phyloP scores from a whole-genome alignment of 2,888 invertebrate genomes.

The Polymixis flavicincta region DNA sequence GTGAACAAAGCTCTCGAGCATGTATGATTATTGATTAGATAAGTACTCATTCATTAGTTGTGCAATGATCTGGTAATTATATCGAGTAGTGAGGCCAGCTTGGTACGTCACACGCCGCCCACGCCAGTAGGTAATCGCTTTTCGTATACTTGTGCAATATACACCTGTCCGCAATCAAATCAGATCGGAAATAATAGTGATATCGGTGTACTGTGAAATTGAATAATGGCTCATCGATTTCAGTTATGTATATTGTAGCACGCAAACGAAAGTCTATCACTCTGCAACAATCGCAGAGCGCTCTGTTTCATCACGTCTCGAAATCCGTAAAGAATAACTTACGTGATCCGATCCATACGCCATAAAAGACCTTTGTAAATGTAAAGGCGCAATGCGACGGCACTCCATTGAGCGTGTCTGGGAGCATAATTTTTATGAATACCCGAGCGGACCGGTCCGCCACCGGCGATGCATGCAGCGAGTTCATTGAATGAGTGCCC shows the following conservation, averaged over 20 bases:
- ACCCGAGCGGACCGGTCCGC: slow-evolving; percentile 85
- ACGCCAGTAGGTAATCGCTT: slow-evolving; percentile 72
- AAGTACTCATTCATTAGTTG: slow-evolving; percentile 60
- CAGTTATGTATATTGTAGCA: slow-evolving; percentile 73
- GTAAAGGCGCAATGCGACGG: slow-evolving; percentile 71
- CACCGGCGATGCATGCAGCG: slow-evolving; percentile 83
- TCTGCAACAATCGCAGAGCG: slow-evolving; percentile 67
- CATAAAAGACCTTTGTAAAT: slow-evolving; percentile 75
- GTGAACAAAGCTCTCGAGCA: slow-evolving; percentile 53
- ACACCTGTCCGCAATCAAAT: slow-evolving; percentile 75
- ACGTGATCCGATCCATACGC: slow-evolving; percentile 77
- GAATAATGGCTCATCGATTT: slow-evolving; percentile 73
- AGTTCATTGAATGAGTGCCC: slow-evolving; percentile 89
- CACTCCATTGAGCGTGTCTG: slow-evolving; percentile 85
- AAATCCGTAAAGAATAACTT: slow-evolving; percentile 77
- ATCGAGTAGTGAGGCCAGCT: slow-evolving; percentile 54
- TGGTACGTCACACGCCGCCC: slow-evolving; percentile 73
- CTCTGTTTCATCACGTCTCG: slow-evolving; percentile 78
- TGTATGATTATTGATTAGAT: slow-evolving; percentile 62
- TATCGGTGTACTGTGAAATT: slow-evolving; percentile 75
- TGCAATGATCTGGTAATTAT: slow-evolving; percentile 61
- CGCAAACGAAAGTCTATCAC: slow-evolving; percentile 75
- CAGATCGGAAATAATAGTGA: slow-evolving; percentile 66
- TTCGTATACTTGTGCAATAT: slow-evolving; percentile 83
- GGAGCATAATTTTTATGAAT: slow-evolving; percentile 89